These are phyloP conservation scores for Campylorhamphus procurvoides DNA, from an alignment of 2,113 vertebrate genomes.

Conservation along the genomic window DNA sequence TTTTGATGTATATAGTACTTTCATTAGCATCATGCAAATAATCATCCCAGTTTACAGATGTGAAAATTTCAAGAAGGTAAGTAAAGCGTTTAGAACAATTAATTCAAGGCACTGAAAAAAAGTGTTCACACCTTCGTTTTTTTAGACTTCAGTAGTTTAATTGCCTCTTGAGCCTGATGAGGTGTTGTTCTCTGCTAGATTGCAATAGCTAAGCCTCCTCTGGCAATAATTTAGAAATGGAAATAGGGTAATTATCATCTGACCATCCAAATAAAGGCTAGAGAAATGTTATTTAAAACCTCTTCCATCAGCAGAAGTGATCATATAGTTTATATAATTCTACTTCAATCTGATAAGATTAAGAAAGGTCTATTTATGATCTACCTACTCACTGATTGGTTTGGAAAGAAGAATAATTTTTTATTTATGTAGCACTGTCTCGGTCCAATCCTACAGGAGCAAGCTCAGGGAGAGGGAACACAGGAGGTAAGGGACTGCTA, in stretches of 20 bases:
- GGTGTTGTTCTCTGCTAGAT: neutral
- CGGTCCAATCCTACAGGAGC: neutral
- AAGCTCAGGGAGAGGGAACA: neutral
- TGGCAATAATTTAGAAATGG: neutral
- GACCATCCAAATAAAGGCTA: neutral
- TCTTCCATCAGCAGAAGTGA: neutral
- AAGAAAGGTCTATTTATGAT: neutral
- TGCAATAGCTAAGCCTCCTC: neutral
- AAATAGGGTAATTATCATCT: neutral
- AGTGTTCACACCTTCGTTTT: neutral
- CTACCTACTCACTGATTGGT: neutral
- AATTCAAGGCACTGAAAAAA: neutral
- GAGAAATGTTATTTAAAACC: conserved; percentile 5
- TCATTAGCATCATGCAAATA: neutral
- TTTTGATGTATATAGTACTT: neutral
- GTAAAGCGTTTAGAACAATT: neutral
- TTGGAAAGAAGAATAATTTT: neutral
- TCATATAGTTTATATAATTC: neutral
- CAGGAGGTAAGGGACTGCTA: neutral
- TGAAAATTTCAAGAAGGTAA: neutral
- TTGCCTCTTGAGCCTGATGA: conserved; percentile 8
- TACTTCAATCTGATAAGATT: neutral
- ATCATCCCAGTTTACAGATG: neutral
- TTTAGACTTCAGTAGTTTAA: neutral
- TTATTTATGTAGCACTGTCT: neutral